A percentile compares a stretch with the other conserved stretches of the same genome.
These are phyloP conservation scores for Argyresthia goedartella DNA, from an alignment of 2,888 invertebrate genomes.

Conservation along the genomic window DNA sequence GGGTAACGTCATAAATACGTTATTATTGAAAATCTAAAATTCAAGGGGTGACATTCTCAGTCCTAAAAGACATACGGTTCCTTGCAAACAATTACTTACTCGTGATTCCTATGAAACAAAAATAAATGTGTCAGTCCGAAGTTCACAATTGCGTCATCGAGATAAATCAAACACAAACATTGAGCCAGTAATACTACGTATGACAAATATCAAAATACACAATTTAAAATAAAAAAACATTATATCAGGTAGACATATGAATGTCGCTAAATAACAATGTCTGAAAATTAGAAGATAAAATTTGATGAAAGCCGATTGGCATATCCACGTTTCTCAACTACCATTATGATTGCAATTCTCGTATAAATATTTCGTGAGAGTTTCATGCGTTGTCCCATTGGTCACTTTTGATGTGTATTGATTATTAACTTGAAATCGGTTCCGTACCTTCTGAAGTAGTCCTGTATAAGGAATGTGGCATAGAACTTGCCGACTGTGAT, in stretches of 20 bases:
- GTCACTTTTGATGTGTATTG: no score
- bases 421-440: not conserved
- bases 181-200: no score
- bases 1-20: not conserved
- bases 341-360: no score
- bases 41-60: slow-evolving; percentile 41
- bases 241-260: no score
- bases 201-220: no score
- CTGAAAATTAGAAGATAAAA: no score
- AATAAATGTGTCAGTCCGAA: slow-evolving; percentile 29
- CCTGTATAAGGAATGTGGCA: slow-evolving; percentile 99
- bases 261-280: no score
- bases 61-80: slow-evolving; percentile 43
- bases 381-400: no score
- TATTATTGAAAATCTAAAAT: not conserved
- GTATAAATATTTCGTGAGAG: no score
- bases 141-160: not conserved
- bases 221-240: no score
- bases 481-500: slow-evolving; percentile 99
- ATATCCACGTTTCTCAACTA: no score
- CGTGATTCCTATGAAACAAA: slow-evolving; percentile 71
- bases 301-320: no score
- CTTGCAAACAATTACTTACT: slow-evolving; percentile 46
- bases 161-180: not conserved
- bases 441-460: slow-evolving; percentile 91